Base-by-base conservation (phyloP, 2,113 vertebrate species). In the Amblyopsis rosae region DNA sequence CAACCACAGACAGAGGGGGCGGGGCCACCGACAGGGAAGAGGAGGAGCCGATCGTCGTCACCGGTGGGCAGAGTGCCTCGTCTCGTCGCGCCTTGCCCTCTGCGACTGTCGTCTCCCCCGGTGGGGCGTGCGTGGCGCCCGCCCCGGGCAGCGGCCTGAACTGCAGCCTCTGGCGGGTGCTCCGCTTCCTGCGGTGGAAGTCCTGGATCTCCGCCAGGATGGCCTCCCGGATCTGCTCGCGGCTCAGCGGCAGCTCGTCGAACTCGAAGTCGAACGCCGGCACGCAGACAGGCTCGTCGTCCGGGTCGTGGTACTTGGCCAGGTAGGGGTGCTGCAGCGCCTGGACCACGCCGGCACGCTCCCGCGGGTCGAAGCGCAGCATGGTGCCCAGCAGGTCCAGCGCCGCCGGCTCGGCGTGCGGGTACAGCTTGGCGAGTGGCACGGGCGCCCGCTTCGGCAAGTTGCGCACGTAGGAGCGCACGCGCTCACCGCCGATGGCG, bases 231-330 rank as follows among this genome's bases (percentile, higher is more conserved):
- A 98, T 96, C 86, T 96, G 94, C 53, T 98, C 96, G 32, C 76
- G 89, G 76, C 81, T 90, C 82, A 91, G 88, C 0, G 82, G 82
- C 17, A 92, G 92, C 0, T 94, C 94, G 66, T 98, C 97, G 62
- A 98, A 98, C 75, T 95, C 94, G 69, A 98, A 98, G 79, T 99
- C 94, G 57, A 98, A 98, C 9, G 96, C 95, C 0, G 97, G 97
- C 9, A 97, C 94, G 5, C 97, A 99, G 48, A 95, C 92, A 1
- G 97, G 96, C 79, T 99, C 96, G 0, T 99, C 97, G 0, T 96
- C 95, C 0, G 92, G 89, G 73, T 99, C 97, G 2, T 98, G 97
- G 67, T 99, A 99, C 65, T 98, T 98, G 9, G 90, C 84, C 61
- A 99, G 63, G 58, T 98, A 99, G 0, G 94, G 93, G 79, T 98